Evolutionary conservation across 2,888 invertebrate genomes (phyloP).

Genomic region (Ashinkailepas kermadecensis): DNA sequence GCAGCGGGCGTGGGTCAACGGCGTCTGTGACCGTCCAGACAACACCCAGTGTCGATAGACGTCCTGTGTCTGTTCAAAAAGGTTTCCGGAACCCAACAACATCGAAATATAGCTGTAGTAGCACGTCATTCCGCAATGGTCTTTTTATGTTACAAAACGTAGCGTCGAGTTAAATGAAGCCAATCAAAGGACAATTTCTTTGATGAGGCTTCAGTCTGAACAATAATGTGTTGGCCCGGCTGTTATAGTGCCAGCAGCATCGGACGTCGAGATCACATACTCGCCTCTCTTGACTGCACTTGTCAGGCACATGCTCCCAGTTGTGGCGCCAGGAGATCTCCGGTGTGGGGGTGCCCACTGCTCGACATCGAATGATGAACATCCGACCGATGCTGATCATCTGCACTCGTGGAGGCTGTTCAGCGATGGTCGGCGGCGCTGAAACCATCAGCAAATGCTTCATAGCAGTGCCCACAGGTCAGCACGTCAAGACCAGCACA

Average conservation of each 20-base stretch:
- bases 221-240: neutral
- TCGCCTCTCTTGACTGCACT: slow-evolving; percentile 55
- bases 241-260: neutral
- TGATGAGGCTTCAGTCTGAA: neutral
- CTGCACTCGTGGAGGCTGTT: neutral
- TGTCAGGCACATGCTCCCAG: slow-evolving; percentile 85
- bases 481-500: too few species aligned
- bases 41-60: neutral
- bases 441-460: neutral
- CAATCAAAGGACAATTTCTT: neutral
- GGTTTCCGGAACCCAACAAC: too few species aligned
- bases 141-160: neutral
- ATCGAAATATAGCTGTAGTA: neutral
- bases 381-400: slow-evolving; percentile 50
- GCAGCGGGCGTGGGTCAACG: neutral
- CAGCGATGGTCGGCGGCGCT: neutral
- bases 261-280: neutral
- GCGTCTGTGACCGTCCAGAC: neutral
- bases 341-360: slow-evolving; percentile 81
- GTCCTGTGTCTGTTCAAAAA: neutral
- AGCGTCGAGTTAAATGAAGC: neutral
- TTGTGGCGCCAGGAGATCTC: slow-evolving; percentile 92
- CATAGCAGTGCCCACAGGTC: neutral
- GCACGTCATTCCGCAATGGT: neutral
- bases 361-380: slow-evolving; percentile 72